Base-by-base conservation (phyloP, 2,113 vertebrate species). In the Psittacula cyanocephala region DNA sequence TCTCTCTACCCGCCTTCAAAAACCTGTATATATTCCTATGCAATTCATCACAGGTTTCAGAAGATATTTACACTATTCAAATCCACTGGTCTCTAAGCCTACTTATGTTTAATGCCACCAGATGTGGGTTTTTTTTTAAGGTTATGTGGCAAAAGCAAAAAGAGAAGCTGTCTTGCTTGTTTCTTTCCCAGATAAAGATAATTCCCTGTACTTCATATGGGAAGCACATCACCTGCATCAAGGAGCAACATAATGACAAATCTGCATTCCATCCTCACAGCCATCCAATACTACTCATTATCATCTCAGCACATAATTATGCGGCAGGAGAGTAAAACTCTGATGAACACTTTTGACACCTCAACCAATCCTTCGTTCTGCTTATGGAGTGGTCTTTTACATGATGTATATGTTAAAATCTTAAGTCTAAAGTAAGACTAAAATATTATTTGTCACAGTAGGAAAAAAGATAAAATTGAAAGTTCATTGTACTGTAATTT, bases 261-360 rank as follows among this genome's bases (percentile, higher is more conserved):
- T 97, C 93, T 97, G 95, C 95, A 97, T 97, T 96, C 95, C 77
- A 91, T 69, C 89, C 94, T 96, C 95, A 95, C 85, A 95, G 86
- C 91, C 91, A 96, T 71, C 81, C 77, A 86, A 74, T 94, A 91
- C 88, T 68, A 84, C 84, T 97, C 96, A 96, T 97, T 97, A 97
- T 86, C 95, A 89, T 95, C 90, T 96, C 91, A 91, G 94, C 84
- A 93, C 86, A 96, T 95, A 96, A 97, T 95, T 96, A 97, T 91
- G 97, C 35, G 2, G 84, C 95, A 97, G 91, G 86, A 94, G 88
- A 96, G 91, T 96, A 92, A 94, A 96, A 96, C 86, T 96, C 91
- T 86, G 71, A 95, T 74, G 79, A 95, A 94, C 96, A 96, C 86
- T 96, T 96, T 80, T 91, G 95, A 97, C 91, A 96, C 81, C 82